Evolutionary conservation across 2,797 vertebrate species (phyloP).

Genomic region (Threskiornis aethiopicus): DNA sequence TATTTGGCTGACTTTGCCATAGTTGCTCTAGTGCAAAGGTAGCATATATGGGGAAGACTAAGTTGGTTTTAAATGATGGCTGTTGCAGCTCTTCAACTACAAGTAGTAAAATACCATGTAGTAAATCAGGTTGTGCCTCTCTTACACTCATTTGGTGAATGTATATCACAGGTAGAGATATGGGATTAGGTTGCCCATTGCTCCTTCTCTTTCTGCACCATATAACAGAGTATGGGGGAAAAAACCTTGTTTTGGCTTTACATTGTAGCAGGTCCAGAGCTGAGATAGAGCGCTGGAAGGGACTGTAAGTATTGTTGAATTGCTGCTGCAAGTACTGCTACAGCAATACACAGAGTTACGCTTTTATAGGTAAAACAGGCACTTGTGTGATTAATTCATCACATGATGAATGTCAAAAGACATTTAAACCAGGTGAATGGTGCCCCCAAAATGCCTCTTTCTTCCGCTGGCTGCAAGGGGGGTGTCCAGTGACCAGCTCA

Average conservation of each 20-base stretch:
- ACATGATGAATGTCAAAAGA: background rate
- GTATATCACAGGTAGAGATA: background rate
- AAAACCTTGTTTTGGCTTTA: background rate
- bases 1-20: background rate
- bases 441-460: background rate
- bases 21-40: background rate
- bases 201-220: background rate
- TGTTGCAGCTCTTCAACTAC: background rate
- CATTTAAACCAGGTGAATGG: background rate
- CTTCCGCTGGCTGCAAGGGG: background rate
- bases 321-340: background rate
- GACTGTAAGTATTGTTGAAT: background rate
- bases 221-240: background rate
- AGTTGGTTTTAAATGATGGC: background rate
- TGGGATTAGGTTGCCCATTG: background rate
- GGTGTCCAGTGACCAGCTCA: background rate
- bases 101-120: background rate
- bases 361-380: background rate
- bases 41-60: background rate
- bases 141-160: fast-evolving
- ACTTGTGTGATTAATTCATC: background rate
- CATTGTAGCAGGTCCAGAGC: background rate
- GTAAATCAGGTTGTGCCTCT: background rate
- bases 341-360: background rate
- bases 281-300: background rate